Evolutionary conservation across 2,797 vertebrate species (phyloP).

Genomic region (Dendrocincla fuliginosa): DNA sequence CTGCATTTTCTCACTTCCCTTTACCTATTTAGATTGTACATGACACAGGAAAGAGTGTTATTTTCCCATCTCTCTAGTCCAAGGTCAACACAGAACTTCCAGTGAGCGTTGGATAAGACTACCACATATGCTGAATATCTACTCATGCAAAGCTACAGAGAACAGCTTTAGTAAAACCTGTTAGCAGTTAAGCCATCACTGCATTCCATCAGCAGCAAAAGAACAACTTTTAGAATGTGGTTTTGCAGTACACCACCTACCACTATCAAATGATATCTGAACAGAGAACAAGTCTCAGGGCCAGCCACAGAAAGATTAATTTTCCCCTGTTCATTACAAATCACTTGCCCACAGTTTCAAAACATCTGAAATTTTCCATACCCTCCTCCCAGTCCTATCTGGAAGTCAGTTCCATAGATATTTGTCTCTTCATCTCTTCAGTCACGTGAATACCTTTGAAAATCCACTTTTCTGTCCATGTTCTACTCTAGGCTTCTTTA

Average conservation of each 20-base stretch:
- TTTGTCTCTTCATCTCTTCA: background rate
- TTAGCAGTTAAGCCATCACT: background rate
- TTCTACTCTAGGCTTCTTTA: background rate
- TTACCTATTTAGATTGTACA: background rate
- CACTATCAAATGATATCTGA: background rate
- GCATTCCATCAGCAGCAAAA: background rate
- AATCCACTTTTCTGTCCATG: background rate
- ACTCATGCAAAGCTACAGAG: background rate
- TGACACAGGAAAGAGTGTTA: background rate
- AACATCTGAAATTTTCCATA: background rate
- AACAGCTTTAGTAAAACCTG: background rate
- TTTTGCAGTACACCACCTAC: background rate
- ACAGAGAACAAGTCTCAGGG: background rate
- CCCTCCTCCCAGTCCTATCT: background rate
- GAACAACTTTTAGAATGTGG: background rate
- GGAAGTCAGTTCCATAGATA: background rate
- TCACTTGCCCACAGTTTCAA: background rate
- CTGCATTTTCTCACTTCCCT: background rate
- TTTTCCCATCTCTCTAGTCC: background rate
- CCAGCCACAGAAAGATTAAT: background rate
- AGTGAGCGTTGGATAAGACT: fast-evolving
- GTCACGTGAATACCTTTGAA: background rate
- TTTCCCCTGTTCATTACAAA: background rate
- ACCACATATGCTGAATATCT: background rate
- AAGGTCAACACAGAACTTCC: background rate